Evolutionary conservation across 2,113 vertebrate genomes (phyloP).

Genomic region (Lepidothrix coronata): DNA sequence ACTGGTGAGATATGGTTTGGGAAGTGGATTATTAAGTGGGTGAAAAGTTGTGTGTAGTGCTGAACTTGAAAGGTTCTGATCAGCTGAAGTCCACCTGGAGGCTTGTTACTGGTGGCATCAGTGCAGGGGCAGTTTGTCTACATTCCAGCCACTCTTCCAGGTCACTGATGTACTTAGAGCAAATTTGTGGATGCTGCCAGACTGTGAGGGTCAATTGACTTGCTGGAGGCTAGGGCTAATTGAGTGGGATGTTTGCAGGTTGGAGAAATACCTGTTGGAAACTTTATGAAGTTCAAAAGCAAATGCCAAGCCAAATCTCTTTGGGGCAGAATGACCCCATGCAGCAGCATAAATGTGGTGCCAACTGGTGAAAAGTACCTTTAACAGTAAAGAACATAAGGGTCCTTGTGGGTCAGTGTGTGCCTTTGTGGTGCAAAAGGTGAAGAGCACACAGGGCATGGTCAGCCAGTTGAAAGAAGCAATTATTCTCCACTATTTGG

Average conservation of each 20-base stretch:
- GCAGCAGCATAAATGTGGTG: neutral
- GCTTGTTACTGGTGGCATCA: neutral
- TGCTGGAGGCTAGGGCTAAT: neutral
- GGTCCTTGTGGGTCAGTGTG: neutral
- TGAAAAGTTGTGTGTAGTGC: neutral
- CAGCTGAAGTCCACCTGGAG: neutral
- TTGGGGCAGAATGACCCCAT: rapidly evolving
- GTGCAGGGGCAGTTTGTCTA: neutral
- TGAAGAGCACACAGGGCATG: neutral
- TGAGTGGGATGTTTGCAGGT: neutral
- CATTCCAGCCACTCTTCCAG: neutral
- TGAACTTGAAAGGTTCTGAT: neutral
- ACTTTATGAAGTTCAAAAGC: neutral
- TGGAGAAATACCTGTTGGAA: neutral
- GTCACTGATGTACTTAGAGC: neutral
- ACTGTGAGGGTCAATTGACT: neutral
- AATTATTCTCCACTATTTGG: neutral
- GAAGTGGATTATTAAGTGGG: neutral
- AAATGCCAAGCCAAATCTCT: neutral
- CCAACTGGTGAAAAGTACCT: neutral
- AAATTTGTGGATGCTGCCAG: neutral
- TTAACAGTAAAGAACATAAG: neutral
- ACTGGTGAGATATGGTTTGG: neutral
- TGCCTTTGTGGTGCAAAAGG: neutral
- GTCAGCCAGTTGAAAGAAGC: neutral